Base-by-base conservation (phyloP, 2,888 invertebrate genomes). In the Drosophila borealis region DNA sequence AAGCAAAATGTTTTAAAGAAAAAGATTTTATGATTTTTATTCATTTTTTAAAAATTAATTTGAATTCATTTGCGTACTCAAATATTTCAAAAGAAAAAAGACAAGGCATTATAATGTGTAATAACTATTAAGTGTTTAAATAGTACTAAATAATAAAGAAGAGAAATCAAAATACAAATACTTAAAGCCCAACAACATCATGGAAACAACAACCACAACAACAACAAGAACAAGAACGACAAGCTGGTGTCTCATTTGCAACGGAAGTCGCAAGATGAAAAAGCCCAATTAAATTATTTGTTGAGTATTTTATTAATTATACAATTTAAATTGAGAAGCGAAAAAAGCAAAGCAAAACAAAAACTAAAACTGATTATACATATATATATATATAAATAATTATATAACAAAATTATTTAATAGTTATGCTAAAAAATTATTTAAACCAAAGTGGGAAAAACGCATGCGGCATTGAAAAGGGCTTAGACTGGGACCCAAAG, bases 301-400 rank as follows among this genome's bases (percentile, higher is more conserved):
- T 91, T 91, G 91, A 92, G 88, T 92, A 92, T 91, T 91, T 91
- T 90, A 90, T 88, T 83, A 89, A 79, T 70, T 74, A 74, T 71
- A 73, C 75, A 74, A 73, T 45, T 67, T 14, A 54, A 80, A 76
- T 60, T 73, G 70, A 68, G 13, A 72, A 71, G 51, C 77, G 65
- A 72, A 73, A 67, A 42, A 60, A 66, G 46, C 56, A 69, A 44
- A 66, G 62, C 68, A 68, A 39, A 41, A 67, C 45, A 55, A 36
- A 70, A 69, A 60, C 2, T 42, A 53, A 41, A 71, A 67, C 68
- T 62, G 70, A 65, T 76, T 64, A 68, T 73, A 63, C 54, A 77
- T 57, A 71, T 57, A 72, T 69, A 57, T 53, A 33, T 61, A 61
- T 70, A 66, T 68, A 71, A 49, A 48, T 54, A 14, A 56, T 62